Percentiles rank a stretch among this genome's conserved stretches.
These are phyloP conservation scores for Tipula unca DNA, from an alignment of 2,888 invertebrate species.

Conservation along the genomic window DNA sequence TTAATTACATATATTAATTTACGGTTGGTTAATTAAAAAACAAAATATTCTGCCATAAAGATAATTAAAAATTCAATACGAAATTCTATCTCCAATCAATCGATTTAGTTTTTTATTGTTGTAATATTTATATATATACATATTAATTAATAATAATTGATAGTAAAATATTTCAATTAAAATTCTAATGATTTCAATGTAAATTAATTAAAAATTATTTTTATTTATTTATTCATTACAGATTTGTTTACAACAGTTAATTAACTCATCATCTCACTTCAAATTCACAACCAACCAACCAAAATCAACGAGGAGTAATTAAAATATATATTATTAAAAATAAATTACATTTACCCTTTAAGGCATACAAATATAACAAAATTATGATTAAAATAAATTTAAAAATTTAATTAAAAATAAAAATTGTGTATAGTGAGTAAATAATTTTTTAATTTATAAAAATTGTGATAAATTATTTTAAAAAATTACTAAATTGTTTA, in stretches of 20 bases:
- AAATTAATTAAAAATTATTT: neutral
- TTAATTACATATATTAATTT: neutral
- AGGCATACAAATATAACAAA: neutral
- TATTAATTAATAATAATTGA: neutral
- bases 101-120: neutral
- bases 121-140: neutral
- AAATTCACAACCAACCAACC: neutral
- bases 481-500: neutral
- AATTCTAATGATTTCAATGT: neutral
- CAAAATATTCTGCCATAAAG: neutral
- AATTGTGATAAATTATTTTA: slow-evolving; percentile 4
- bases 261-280: neutral
- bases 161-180: neutral
- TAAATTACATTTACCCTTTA: neutral
- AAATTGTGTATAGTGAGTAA: neutral
- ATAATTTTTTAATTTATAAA: neutral
- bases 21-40: neutral
- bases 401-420: neutral
- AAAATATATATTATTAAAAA: neutral
- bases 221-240: neutral
- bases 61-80: neutral
- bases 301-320: neutral
- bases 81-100: neutral
- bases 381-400: neutral
- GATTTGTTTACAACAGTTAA: neutral